These are phyloP conservation scores for Andricus quercusramuli DNA, from an alignment of 2,888 invertebrate species.

Conservation along the genomic window DNA sequence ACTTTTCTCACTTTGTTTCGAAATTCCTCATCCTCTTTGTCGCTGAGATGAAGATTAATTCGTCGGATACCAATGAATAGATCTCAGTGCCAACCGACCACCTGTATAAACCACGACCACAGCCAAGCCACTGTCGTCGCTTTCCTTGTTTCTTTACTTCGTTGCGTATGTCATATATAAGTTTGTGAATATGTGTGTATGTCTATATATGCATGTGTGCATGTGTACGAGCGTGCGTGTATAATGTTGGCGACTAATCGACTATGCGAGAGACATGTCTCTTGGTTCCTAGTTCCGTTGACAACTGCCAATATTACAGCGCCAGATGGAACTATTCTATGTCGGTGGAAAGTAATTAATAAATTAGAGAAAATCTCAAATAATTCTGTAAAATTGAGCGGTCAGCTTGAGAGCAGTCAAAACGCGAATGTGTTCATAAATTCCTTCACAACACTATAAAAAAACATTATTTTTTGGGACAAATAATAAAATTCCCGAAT, in stretches of 20 bases:
- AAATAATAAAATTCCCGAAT: no score
- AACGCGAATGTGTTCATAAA: no score
- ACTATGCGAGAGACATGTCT: background rate
- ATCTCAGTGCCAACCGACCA: slow-evolving; percentile 57
- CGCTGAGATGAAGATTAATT: slow-evolving; percentile 8
- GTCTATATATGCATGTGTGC: no score
- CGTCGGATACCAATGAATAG: background rate
- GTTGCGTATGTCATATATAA: background rate
- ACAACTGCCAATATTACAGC: background rate
- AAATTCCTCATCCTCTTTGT: background rate
- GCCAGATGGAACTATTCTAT: background rate
- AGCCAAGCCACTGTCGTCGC: slow-evolving; percentile 55
- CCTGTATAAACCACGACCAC: slow-evolving; percentile 56
- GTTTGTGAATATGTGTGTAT: no score
- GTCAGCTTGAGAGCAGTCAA: no score
- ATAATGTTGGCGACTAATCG: slow-evolving; percentile 2
- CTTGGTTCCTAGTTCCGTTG: background rate
- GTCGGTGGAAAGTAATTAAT: no score
- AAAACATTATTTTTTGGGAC: no score
- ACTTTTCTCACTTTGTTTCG: background rate
- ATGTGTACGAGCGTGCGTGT: background rate
- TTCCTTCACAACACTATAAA: no score
- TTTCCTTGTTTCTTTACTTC: slow-evolving; percentile 6
- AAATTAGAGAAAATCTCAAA: no score
- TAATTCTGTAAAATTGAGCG: no score